These are phyloP conservation scores for Heptranchias perlo DNA, from an alignment of 2,113 vertebrate species.

Conservation along the genomic window DNA sequence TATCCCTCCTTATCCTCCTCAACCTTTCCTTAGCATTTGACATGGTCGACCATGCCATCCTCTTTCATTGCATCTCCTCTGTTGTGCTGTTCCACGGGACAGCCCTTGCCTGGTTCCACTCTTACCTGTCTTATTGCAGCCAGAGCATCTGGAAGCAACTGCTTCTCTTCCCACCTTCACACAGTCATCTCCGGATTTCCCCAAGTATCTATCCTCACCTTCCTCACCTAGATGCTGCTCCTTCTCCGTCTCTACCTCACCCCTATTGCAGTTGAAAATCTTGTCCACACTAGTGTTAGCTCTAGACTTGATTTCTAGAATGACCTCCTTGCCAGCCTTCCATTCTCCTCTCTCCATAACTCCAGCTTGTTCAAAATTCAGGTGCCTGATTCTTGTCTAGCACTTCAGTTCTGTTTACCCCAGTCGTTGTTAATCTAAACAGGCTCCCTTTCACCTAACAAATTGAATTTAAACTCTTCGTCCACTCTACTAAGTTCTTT, in stretches of 20 bases:
- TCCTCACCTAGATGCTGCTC: not conserved
- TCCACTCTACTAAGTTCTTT: not conserved
- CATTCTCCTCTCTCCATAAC: not conserved
- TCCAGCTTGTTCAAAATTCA: not conserved
- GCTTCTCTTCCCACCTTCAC: no score
- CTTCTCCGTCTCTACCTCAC: not conserved
- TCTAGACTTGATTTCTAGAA: not conserved
- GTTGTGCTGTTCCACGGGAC: no score
- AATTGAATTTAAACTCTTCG: not conserved
- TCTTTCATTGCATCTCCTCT: no score
- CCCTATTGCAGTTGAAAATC: not conserved
- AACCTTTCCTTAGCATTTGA: no score
- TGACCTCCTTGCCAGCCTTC: not conserved
- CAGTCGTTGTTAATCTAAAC: not conserved
- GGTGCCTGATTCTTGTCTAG: not conserved
- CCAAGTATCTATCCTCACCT: not conserved
- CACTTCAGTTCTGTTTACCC: not conserved
- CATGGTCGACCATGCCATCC: no score
- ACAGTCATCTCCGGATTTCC: not conserved
- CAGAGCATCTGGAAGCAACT: no score
- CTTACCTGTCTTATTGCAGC: no score
- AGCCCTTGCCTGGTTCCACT: no score
- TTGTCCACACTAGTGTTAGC: not conserved
- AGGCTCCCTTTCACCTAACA: not conserved
- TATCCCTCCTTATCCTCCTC: no score